Conservation (phyloP, 2,113 vertebrate species). For the Ceratotherium simum region DNA sequence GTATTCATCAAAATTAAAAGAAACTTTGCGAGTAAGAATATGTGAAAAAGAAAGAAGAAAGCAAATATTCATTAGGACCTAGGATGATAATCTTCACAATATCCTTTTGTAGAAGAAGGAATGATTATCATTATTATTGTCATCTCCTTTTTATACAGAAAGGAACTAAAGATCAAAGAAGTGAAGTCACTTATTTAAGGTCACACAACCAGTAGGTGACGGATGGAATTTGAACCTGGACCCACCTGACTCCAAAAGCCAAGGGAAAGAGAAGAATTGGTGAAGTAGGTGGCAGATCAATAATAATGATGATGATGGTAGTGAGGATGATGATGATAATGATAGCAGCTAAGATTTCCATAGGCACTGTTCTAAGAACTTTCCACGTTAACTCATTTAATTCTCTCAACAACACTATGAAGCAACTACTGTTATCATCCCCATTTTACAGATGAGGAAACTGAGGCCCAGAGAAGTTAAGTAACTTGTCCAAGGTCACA, state of each 20-base stretch:
- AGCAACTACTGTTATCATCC: neutral
- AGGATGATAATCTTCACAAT: neutral
- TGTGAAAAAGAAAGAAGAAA: neutral
- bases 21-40: neutral
- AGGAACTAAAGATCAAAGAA: neutral
- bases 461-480: neutral
- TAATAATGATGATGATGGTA: fast-evolving
- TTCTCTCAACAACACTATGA: neutral
- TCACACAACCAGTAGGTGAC: neutral
- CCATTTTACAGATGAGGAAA: neutral
- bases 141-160: neutral
- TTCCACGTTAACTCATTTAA: too few relatives aligned
- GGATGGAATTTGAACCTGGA: neutral
- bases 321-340: fast-evolving
- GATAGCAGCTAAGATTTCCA: neutral
- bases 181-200: neutral
- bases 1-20: neutral
- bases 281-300: neutral
- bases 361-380: neutral
- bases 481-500: neutral
- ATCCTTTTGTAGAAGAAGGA: neutral
- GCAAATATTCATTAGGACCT: too few relatives aligned
- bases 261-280: neutral
- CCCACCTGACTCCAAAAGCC: too few relatives aligned
- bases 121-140: neutral